phyloP scores from a whole-genome alignment of 2,797 vertebrate species.

The Perodicticus potto region DNA sequence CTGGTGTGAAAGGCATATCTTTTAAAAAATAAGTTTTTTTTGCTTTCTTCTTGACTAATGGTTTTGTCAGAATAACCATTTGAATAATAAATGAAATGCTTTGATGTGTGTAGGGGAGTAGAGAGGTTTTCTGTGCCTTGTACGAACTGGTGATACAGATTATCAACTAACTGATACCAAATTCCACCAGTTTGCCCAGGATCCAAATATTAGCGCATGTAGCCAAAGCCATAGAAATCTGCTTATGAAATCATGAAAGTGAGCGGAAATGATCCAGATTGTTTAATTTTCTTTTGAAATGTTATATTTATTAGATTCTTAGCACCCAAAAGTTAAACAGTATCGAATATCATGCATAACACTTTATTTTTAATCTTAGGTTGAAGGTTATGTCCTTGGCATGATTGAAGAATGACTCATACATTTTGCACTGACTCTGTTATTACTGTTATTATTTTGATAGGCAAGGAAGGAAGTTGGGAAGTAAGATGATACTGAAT shows the following conservation, averaged over 20 bases:
- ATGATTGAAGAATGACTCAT: conserved; percentile 68
- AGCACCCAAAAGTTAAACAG: conserved; percentile 82
- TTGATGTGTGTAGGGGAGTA: conserved; percentile 83
- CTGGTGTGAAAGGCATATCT: conserved; percentile 32
- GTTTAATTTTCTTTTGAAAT: conserved; percentile 86
- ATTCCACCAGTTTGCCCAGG: conserved; percentile 68
- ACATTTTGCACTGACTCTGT: conserved; percentile 44
- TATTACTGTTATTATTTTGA: conserved; percentile 33
- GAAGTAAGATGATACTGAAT: conserved; percentile 50
- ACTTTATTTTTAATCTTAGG: conserved; percentile 76
- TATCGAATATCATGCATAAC: conserved; percentile 77
- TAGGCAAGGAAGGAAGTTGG: conserved; percentile 58
- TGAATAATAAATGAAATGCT: conserved; percentile 81
- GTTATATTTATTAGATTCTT: conserved; percentile 80
- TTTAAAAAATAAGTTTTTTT: conserved; percentile 76
- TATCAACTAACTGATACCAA: conserved; percentile 57
- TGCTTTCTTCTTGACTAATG: conserved; percentile 78
- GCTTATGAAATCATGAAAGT: conserved; percentile 76
- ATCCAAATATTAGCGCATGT: conserved; percentile 69
- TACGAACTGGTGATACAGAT: conserved; percentile 75
- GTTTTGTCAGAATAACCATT: conserved; percentile 80
- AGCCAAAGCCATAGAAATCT: conserved; percentile 69
- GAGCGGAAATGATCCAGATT: conserved; percentile 82
- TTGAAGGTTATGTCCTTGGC: conserved; percentile 75
- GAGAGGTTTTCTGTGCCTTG: conserved; percentile 82